A percentile compares a stretch with the other conserved stretches of the same genome.
Conservation (phyloP, 2,888 invertebrate genomes). For the Noctua janthe region DNA sequence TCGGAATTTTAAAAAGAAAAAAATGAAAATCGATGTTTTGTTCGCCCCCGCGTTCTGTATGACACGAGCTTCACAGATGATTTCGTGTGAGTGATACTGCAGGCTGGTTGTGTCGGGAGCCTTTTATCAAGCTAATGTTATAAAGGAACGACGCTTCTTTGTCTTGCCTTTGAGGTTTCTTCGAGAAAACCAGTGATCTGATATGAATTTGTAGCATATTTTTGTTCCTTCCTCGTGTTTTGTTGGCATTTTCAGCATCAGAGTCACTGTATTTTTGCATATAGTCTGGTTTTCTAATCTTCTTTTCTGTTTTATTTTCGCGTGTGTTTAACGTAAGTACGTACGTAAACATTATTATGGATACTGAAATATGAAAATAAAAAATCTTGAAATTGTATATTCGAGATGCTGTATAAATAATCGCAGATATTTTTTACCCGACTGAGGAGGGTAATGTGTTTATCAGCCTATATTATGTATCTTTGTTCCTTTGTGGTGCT, state of each 20-base stretch:
- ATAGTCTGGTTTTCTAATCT: not conserved
- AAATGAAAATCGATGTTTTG: not conserved
- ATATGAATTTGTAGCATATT: slow-evolving; percentile 24
- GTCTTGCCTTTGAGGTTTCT: slow-evolving; percentile 39
- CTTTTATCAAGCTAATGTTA: slow-evolving; percentile 42
- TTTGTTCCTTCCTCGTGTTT: not conserved
- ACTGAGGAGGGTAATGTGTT: no score
- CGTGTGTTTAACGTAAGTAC: not conserved
- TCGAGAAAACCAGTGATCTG: slow-evolving; percentile 9
- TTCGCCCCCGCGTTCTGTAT: not conserved
- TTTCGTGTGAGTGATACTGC: slow-evolving; percentile 40
- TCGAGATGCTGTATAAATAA: not conserved
- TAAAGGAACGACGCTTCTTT: slow-evolving; percentile 34
- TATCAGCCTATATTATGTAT: no score
- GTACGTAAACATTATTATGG: not conserved
- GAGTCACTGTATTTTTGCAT: not conserved
- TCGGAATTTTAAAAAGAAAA: not conserved
- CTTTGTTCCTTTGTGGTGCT: no score
- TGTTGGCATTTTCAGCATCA: not conserved
- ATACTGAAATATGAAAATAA: not conserved
- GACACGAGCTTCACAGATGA: slow-evolving; percentile 35
- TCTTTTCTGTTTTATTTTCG: no score
- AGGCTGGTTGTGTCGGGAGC: slow-evolving; percentile 30
- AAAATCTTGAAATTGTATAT: not conserved
- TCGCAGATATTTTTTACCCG: not conserved